Evolutionary conservation across 2,888 invertebrate genomes (phyloP).

Genomic region (Limnephilus rhombicus): DNA sequence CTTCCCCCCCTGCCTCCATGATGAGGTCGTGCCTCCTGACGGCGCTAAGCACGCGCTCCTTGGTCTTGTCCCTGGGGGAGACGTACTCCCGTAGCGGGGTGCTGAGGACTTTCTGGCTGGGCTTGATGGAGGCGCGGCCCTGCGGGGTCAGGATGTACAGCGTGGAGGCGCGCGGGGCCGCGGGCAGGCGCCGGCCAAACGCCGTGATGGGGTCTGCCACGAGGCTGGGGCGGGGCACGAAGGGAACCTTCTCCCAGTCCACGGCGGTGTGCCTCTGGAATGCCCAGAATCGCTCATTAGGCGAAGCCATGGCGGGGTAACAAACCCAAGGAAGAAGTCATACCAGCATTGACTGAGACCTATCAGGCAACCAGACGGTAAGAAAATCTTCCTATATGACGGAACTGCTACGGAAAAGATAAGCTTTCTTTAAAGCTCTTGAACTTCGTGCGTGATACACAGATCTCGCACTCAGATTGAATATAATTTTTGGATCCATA

Average conservation of each 20-base stretch:
- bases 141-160: constrained; percentile 76
- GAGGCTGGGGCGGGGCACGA: constrained; percentile 90
- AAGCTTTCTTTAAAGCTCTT: neutral
- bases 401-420: neutral
- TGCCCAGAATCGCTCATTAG: constrained; percentile 73
- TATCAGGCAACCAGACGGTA: neutral
- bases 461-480: too few species aligned
- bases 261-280: constrained; percentile 86
- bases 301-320: constrained; percentile 32
- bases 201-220: constrained; percentile 91
- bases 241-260: constrained; percentile 94
- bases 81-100: constrained; percentile 83
- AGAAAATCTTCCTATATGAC: neutral
- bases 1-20: constrained; percentile 78
- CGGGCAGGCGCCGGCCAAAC: constrained; percentile 82
- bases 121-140: constrained; percentile 81
- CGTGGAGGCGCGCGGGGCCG: constrained; percentile 74
- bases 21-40: constrained; percentile 80
- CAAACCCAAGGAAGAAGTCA: neutral
- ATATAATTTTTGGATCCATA: neutral
- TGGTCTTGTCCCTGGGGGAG: constrained; percentile 82
- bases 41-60: constrained; percentile 80
- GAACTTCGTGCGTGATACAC: too few species aligned
- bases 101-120: constrained; percentile 78
- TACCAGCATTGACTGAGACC: neutral